Base-by-base conservation (phyloP, 53 echinoderm and acorn worm genomes). In the Stichopus horrens region DNA sequence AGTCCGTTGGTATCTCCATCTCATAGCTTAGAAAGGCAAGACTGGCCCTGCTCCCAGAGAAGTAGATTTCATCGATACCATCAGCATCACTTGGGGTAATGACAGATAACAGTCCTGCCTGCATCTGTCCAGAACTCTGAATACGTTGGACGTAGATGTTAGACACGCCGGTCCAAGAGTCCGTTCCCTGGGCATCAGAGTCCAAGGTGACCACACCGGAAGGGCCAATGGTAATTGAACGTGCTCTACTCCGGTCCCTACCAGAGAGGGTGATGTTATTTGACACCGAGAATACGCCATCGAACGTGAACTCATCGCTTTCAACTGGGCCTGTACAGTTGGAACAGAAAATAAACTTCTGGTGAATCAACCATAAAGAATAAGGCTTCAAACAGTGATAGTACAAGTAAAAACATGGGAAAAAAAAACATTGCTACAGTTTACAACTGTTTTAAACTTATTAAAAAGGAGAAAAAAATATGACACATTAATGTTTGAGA, bases 71-170 rank as follows among this genome's bases (percentile, higher is more conserved):
- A 18, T 94, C 89, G 89, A 90, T 88, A 2, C 94, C 94, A 5
- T 13, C 9, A 0, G 77, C 19, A 53, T 58, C 67, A 5, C 75
- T 52, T 3, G 92, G 92, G 84, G 87, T 90, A 20, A 90, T 88
- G 83, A 89, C 86, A 55, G 89, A 89, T 54, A 93, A 82, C 7
- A 89, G 65, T 13, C 94, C 94, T n/a, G 91, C 94, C 4, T 86
- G 23, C 13, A 93, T 75, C 55, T 67, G 55, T 4, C 94, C 94
- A 37, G 81, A 52, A 20, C 89, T 90, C 23, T 79, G 82, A 19
- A 90, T 80, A 9, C 76, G 90, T 58, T 90, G 88, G 5, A 90
- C 67, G 19, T 83, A 91, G 54, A 93, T 57, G 71, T 91, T 83
- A 7, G 94, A 93, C 56, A 90, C 74, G 68, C 89, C 83, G 4